Evolutionary conservation across 2,888 invertebrate species (phyloP).

Genomic region (Molorchus minor): DNA sequence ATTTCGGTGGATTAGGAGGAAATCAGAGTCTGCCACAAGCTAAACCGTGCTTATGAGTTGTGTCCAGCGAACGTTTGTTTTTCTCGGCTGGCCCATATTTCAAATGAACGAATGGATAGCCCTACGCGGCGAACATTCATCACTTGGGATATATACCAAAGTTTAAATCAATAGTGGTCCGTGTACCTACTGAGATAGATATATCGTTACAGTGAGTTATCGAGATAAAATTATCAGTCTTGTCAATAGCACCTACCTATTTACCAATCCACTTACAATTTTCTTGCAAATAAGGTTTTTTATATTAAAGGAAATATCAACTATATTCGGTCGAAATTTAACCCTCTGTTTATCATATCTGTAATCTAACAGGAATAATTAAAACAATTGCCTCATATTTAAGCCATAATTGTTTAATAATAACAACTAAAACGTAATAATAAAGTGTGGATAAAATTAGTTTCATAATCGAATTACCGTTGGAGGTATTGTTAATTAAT

Average conservation of each 20-base stretch:
- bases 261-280: too few relatives aligned
- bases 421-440: too few relatives aligned
- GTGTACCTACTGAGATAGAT: constrained; percentile 55
- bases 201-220: constrained; percentile 57
- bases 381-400: too few relatives aligned
- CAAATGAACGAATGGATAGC: constrained; percentile 57
- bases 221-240: constrained; percentile 58
- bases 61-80: constrained; percentile 58
- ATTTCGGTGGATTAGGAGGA: constrained; percentile 54
- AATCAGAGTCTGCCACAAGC: constrained; percentile 55
- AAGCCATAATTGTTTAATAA: too few relatives aligned
- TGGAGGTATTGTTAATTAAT: too few relatives aligned
- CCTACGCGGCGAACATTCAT: constrained; percentile 58
- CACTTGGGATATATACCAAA: constrained; percentile 59
- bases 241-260: constrained; percentile 54
- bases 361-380: too few relatives aligned
- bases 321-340: too few relatives aligned
- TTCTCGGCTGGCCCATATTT: constrained; percentile 56
- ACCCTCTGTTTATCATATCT: too few relatives aligned
- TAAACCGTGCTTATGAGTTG: constrained; percentile 58
- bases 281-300: too few relatives aligned
- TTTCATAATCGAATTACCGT: too few relatives aligned
- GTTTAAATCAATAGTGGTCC: constrained; percentile 60
- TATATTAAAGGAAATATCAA: too few relatives aligned
- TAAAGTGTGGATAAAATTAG: too few relatives aligned